Evolutionary conservation across 2,113 vertebrate species (phyloP), one percentile per base, ranked within the genome.

Genomic region (Carettochelys insculpta): DNA sequence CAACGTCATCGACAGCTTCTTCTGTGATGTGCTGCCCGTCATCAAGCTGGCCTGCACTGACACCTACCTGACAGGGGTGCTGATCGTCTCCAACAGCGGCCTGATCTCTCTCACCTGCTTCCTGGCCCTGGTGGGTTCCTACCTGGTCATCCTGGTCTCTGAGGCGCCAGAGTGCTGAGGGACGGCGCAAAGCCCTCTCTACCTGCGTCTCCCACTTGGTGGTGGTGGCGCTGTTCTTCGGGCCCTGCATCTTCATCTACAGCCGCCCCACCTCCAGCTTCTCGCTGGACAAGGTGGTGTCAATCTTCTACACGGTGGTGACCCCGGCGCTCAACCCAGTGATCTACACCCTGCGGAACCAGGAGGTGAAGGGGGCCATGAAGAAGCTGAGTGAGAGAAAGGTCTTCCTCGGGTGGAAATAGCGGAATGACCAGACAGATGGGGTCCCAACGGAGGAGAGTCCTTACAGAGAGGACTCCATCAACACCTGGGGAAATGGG

Each of bases 21-120:
- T 97, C 80, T 97, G 97, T 34, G 97, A 97, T 47, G 95, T 97
- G 10, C 96, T 89, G 3, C 47, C 96, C 16, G 94, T 97, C 61
- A 95, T 97, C 80, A 96, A 93, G 65, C 86, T 97, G 92, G 96
- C 97, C 24, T 97, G 97, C 76, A 87, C 95, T 7, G 96, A 97
- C 1, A 95, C 95, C 0, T 89, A 94, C 38, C 89, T 97, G 54
- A 97, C 95, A 0, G 95, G 96, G 19, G 82, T 97, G 38, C 89
- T 97, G 45, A 96, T 97, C 2, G 94, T 97, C 22, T 96, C 94
- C 10, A 97, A 97, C 4, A 97, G 96, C 77, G 96, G 96, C 45
- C 92, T 95, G 91, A 97, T 97, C 86, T 97, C 96, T 11, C 94
- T 97, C 2, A 29, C 68, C 45, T 96, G 96, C 29, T 97, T 97